Conservation (phyloP, 2,113 vertebrate genomes). For the Cettia cetti region DNA sequence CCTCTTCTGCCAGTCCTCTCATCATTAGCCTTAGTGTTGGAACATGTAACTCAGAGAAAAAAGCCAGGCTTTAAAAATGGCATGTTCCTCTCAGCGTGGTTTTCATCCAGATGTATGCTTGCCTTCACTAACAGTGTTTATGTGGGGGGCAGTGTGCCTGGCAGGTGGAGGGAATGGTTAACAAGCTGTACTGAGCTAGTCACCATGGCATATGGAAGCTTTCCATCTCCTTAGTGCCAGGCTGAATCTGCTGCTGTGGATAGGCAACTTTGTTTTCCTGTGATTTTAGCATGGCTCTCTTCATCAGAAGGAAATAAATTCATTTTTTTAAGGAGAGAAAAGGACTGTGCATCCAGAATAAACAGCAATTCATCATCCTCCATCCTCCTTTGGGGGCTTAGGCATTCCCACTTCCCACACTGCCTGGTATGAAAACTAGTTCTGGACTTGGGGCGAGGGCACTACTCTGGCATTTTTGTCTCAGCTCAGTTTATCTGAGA, state of each 20-base stretch:
- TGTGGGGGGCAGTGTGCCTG: neutral
- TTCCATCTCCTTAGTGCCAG: neutral
- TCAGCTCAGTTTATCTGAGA: neutral
- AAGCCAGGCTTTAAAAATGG: neutral
- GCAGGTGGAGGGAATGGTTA: neutral
- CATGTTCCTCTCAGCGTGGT: neutral
- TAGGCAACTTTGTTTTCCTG: neutral
- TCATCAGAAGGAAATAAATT: neutral
- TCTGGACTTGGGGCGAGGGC: neutral
- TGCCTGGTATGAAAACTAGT: neutral
- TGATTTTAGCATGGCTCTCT: neutral
- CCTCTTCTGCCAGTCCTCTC: neutral
- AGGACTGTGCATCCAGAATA: neutral
- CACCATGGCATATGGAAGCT: neutral
- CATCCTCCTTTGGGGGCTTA: neutral
- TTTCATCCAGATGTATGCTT: neutral
- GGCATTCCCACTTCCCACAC: neutral
- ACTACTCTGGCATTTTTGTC: neutral
- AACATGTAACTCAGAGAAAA: neutral
- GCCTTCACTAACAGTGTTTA: neutral
- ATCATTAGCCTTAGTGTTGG: neutral
- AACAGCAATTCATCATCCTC: neutral
- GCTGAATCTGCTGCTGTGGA: neutral
- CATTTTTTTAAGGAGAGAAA: neutral
- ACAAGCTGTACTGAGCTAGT: neutral